Evolutionary conservation across 2,888 invertebrate genomes (phyloP).

Genomic region (Meteorus colon): DNA sequence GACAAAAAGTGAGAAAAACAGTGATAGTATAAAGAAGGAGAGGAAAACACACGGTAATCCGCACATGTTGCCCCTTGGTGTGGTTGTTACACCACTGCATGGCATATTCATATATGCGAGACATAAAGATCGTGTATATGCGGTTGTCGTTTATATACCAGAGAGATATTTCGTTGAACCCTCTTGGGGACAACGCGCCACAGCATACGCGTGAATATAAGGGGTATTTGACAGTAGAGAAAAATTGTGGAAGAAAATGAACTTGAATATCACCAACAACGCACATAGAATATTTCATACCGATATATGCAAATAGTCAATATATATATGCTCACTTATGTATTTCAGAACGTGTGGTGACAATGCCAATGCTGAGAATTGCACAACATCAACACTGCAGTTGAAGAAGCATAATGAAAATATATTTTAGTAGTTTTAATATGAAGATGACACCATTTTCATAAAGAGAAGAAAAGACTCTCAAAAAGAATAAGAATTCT

Average conservation of each 20-base stretch:
- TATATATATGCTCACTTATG: not conserved
- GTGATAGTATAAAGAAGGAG: constrained; percentile 31
- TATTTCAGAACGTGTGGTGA: not conserved
- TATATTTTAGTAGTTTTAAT: too few species aligned
- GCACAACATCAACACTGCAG: too few species aligned
- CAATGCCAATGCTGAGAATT: too few species aligned
- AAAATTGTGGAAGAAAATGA: constrained; percentile 25
- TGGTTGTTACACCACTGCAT: constrained; percentile 25
- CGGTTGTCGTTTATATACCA: constrained; percentile 34
- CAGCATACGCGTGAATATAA: constrained; percentile 27
- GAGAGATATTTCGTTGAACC: constrained; percentile 21
- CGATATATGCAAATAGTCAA: not conserved
- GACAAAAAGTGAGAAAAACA: not conserved
- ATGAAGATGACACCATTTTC: too few species aligned
- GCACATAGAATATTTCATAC: not conserved
- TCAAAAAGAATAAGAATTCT: too few species aligned
- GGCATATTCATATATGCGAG: constrained; percentile 39
- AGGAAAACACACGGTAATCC: constrained; percentile 48
- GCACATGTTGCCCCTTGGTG: constrained; percentile 54
- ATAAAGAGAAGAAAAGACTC: too few species aligned
- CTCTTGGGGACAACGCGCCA: constrained; percentile 23
- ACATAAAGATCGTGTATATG: constrained; percentile 43
- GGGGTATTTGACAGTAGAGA: constrained; percentile 21
- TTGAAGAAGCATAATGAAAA: too few species aligned
- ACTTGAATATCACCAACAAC: constrained; percentile 12